Conservation (phyloP, 2,888 invertebrate species). For the Rhogogaster chlorosoma region DNA sequence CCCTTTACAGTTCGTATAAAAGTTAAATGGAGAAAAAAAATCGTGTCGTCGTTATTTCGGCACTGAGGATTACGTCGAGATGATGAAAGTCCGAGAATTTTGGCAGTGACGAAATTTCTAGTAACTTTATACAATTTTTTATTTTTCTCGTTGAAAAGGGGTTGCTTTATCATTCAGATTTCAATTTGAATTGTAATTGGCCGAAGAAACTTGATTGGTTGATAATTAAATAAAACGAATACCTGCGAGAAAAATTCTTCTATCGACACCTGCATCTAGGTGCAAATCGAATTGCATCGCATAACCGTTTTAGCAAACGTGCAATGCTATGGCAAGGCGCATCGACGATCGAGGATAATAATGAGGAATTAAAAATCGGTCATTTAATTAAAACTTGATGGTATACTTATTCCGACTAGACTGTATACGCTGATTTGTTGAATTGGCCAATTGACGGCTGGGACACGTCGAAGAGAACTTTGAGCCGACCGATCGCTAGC, state of each 20-base stretch:
- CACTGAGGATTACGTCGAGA: background rate
- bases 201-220: no score
- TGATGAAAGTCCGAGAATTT: background rate
- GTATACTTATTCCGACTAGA: background rate
- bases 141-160: background rate
- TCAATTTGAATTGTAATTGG: background rate
- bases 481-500: constrained; percentile 39
- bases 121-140: no score
- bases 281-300: background rate
- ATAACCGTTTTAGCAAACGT: constrained; percentile 4
- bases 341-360: background rate
- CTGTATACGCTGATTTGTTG: constrained; percentile 5
- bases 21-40: background rate
- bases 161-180: constrained; percentile 1
- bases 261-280: background rate
- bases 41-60: background rate
- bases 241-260: background rate
- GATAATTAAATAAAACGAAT: no score
- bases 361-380: constrained; percentile 19
- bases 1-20: background rate
- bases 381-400: constrained; percentile 28
- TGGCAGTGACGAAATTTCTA: no score
- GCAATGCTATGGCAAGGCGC: background rate
- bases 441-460: constrained; percentile 30
- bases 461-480: constrained; percentile 17